A percentile compares a stretch with the other conserved stretches of the same genome.
phyloP scores from a whole-genome alignment of 2,888 invertebrate species.

The Melikaiella ostensackeni region DNA sequence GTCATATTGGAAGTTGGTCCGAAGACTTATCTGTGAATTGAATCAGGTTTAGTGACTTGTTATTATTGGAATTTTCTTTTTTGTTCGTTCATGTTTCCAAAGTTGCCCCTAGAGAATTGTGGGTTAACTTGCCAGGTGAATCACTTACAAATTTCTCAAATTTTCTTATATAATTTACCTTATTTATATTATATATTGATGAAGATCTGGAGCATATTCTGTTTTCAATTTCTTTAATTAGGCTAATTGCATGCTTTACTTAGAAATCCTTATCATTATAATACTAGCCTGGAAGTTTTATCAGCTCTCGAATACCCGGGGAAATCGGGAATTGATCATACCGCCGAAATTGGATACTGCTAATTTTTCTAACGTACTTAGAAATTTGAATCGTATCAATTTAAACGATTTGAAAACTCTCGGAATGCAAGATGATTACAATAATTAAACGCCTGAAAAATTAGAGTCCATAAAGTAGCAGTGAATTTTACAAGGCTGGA shows the following conservation, averaged over 20 bases:
- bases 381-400: too few relatives aligned
- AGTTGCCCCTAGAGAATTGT: not conserved
- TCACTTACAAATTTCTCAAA: not conserved
- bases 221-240: slow-evolving; percentile 8
- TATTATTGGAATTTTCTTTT: slow-evolving; percentile 12
- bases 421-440: too few relatives aligned
- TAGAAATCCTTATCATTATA: not conserved
- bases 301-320: not conserved
- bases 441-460: too few relatives aligned
- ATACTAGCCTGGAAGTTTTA: not conserved
- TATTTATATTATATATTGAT: not conserved
- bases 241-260: not conserved
- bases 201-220: slow-evolving; percentile 1
- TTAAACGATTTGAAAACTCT: too few relatives aligned
- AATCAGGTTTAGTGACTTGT: slow-evolving; percentile 8
- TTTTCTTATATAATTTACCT: not conserved
- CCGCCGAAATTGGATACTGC: not conserved
- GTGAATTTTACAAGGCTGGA: too few relatives aligned
- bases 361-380: too few relatives aligned
- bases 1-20: not conserved
- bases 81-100: not conserved
- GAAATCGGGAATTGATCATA: not conserved
- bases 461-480: too few relatives aligned
- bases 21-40: slow-evolving; percentile 6
- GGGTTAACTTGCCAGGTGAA: not conserved